These are phyloP conservation scores for Clangula hyemalis DNA, from an alignment of 2,797 vertebrate genomes.

Conservation along the genomic window DNA sequence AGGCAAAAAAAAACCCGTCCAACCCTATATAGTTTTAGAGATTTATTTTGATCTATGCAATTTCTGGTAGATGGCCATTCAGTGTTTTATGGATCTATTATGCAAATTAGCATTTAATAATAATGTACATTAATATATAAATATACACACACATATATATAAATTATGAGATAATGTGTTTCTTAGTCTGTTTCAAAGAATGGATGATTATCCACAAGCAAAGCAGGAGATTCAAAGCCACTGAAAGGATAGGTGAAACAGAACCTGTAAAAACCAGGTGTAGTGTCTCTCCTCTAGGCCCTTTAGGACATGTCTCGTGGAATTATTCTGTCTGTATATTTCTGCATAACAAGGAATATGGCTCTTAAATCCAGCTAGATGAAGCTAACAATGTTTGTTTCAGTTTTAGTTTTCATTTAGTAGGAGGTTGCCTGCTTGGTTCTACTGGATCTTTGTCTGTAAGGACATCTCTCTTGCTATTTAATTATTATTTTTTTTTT, in stretches of 20 bases:
- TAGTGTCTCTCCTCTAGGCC: not conserved
- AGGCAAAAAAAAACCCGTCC: not conserved
- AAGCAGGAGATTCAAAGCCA: not conserved
- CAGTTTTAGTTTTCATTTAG: not conserved
- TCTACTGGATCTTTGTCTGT: not conserved
- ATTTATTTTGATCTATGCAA: not conserved
- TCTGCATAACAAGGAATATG: not conserved
- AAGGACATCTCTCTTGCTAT: not conserved
- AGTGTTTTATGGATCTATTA: not conserved
- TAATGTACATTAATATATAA: too few species aligned
- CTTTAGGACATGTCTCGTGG: not conserved
- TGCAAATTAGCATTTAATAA: not conserved
- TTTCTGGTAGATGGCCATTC: not conserved
- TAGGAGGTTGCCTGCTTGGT: not conserved
- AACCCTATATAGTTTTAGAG: not conserved
- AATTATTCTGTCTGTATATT: not conserved
- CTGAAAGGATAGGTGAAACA: not conserved
- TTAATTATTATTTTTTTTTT: not conserved
- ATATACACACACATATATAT: not conserved
- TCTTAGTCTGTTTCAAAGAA: not conserved
- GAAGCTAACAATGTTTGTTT: not conserved
- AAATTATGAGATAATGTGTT: not conserved
- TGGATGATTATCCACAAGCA: not conserved
- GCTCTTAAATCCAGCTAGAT: not conserved
- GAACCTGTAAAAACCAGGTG: not conserved